Conservation (phyloP, 1,140 invertebrate genomes). For the Dicyema japonicum region DNA sequence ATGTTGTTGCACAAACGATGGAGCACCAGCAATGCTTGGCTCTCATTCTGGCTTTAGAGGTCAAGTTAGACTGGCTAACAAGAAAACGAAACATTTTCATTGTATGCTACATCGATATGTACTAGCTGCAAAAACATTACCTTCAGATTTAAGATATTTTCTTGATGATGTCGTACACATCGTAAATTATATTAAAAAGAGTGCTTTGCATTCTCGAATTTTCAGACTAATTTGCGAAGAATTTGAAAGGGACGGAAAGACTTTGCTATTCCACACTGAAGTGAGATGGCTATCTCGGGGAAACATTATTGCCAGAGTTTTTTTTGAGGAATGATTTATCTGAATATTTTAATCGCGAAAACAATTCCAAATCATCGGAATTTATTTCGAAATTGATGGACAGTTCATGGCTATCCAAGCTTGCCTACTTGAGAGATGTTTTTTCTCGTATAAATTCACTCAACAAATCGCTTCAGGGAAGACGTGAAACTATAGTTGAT, state of each 20-base stretch:
- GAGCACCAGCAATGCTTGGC: not conserved
- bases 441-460: too few species aligned
- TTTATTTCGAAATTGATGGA: too few species aligned
- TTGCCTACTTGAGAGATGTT: too few species aligned
- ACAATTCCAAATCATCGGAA: too few species aligned
- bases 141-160: not conserved
- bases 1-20: not conserved
- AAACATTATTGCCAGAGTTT: too few species aligned
- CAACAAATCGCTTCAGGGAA: too few species aligned
- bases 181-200: not conserved
- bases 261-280: conserved; percentile 1
- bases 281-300: conserved; percentile 1
- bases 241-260: not conserved
- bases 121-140: conserved; percentile 1
- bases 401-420: too few species aligned
- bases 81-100: not conserved
- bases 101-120: conserved; percentile 1
- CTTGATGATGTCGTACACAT: not conserved
- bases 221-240: conserved; percentile 1
- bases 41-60: not conserved
- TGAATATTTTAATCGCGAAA: too few species aligned
- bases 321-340: too few species aligned
- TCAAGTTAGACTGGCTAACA: not conserved
- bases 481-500: too few species aligned
- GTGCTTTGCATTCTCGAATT: conserved; percentile 1